Base-by-base conservation (phyloP, 2,888 invertebrate species). In the Himalopsyche tibetana region DNA sequence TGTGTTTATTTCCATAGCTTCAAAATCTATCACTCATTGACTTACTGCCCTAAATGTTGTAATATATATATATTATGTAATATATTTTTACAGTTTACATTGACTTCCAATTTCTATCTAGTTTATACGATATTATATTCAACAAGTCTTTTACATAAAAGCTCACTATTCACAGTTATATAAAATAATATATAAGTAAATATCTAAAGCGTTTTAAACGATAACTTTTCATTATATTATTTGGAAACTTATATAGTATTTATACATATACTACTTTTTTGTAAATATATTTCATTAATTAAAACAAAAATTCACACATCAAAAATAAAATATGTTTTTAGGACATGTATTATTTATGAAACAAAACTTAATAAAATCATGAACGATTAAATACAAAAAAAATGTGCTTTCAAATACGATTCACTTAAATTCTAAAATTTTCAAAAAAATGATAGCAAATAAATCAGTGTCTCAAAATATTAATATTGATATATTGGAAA, bases 91-190 rank as follows among this genome's bases (percentile, higher is more conserved):
- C 63, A 19, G 63, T 19, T 19, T 19, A 63, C 5, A 63, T 28
- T 63, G 56, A 79, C 79, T 36, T 79, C 28, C 40, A 36, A 17
- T 80, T 80, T 80, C 80, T 80, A 38, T 40, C 80, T 40, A 80
- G 4, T 28, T 36, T n/a, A 80, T 80, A 80, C 42, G 15, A 80
- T 80, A 45, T 55, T 55, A 84, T 74, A 74, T 40, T 74, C 74
- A 83, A 83, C 83, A 84, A 84, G 84, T 84, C 84, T 84, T 84
- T 80, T 36, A 84, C 45, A 84, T 84, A 84, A 5, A 84, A 84
- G 84, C 84, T 84, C 84, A 69, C 74, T 80, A 80, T 80, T 63
- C 63, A 63, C 63, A 63, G 19, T 19, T 63, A 6, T 63, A 56
- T 63, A 63, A 63, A 19, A 19, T 11, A 19, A 19, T 11, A 63